A percentile compares a stretch with the other conserved stretches of the same genome.
These are phyloP conservation scores for Drosophila nebulosa DNA, from an alignment of 1,140 invertebrate genomes.

Conservation along the genomic window DNA sequence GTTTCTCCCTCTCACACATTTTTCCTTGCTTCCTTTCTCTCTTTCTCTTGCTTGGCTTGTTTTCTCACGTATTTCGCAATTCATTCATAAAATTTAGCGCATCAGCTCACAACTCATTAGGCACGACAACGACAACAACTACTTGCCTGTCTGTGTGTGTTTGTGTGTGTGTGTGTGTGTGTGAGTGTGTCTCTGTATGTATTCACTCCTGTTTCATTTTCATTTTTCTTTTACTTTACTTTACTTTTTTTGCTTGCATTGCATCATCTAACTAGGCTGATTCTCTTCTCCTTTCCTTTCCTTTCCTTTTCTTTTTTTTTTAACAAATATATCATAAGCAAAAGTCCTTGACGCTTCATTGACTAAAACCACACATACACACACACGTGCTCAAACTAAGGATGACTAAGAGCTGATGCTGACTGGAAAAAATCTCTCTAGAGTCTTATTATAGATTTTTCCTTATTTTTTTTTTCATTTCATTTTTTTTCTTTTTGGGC, in stretches of 20 bases:
- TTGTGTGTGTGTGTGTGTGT: not conserved
- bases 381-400: constrained; percentile 22
- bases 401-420: constrained; percentile 66
- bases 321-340: constrained; percentile 72
- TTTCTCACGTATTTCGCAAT: constrained; percentile 40
- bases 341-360: constrained; percentile 79
- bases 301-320: constrained; percentile 14
- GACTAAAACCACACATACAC: constrained; percentile 56
- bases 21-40: not conserved
- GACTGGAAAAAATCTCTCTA: constrained; percentile 41
- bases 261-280: constrained; percentile 60
- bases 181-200: constrained; percentile 1
- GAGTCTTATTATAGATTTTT: constrained; percentile 57
- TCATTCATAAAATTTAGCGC: constrained; percentile 74
- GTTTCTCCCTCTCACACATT: not conserved
- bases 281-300: not conserved
- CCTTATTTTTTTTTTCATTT: not conserved
- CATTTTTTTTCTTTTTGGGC: not conserved
- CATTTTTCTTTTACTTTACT: not conserved
- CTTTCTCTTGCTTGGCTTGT: too few species aligned
- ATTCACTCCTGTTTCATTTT: constrained; percentile 3
- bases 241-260: constrained; percentile 46
- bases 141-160: constrained; percentile 30
- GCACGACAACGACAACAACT: constrained; percentile 43
- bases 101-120: constrained; percentile 77